Conservation (phyloP, 2,888 invertebrate species). For the Antheraea assamensis region DNA sequence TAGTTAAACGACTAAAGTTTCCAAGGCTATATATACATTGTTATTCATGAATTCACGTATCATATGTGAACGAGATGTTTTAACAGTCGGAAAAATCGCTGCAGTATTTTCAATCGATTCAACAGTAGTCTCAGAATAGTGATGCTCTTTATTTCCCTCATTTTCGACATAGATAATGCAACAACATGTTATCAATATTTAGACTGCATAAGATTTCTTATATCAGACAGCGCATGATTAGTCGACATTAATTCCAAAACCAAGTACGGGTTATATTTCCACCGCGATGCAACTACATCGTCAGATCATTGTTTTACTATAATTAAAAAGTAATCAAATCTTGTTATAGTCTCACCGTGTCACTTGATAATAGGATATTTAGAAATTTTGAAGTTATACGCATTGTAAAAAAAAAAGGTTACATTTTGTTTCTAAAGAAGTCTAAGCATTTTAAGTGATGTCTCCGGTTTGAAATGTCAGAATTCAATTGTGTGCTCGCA, state of each 20-base stretch:
- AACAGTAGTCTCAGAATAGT: too few species aligned
- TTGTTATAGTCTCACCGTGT: neutral
- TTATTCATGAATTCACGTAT: neutral
- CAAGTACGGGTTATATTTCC: too few species aligned
- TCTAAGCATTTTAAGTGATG: slow-evolving; percentile 23
- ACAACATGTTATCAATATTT: neutral
- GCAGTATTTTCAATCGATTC: too few species aligned
- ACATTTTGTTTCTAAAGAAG: slow-evolving; percentile 21
- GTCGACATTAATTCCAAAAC: neutral
- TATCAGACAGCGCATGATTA: neutral
- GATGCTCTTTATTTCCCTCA: neutral
- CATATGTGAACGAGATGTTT: too few species aligned
- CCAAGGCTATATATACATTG: neutral
- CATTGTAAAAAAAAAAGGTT: neutral
- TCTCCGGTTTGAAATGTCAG: slow-evolving; percentile 56
- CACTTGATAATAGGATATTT: neutral
- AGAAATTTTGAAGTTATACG: neutral
- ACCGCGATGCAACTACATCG: too few species aligned
- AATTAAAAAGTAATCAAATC: neutral
- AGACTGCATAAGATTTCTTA: neutral
- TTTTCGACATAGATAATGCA: neutral
- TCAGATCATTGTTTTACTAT: neutral
- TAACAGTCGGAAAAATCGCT: too few species aligned
- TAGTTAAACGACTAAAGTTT: neutral
- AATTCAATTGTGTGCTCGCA: slow-evolving; percentile 65